Base-by-base conservation (phyloP, 2,113 vertebrate genomes). In the Hippocampus comes region DNA sequence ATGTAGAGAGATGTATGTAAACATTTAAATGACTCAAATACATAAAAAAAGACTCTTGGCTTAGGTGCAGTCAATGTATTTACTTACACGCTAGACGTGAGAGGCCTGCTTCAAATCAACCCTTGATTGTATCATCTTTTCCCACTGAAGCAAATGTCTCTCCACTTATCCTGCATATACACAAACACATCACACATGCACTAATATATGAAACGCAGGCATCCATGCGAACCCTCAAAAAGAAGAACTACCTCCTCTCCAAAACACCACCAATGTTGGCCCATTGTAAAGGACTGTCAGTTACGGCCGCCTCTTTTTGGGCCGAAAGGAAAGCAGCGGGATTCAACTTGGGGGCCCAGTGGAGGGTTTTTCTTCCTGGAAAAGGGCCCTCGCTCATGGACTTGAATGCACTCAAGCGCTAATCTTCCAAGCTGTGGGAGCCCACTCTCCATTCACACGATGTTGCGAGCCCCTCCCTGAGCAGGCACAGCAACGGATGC, bases 311-410 rank as follows among this genome's bases (percentile, higher is more conserved):
- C 82, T 86, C 93, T 85, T 86, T 79, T 82, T 92, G 83, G 91
- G 91, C 89, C 83, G 1, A 90, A 89, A 17, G 89, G 91, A 90
- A 94, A 92, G 89, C 91, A 94, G 88, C 79, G 79, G 89, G 91
- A 93, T 94, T 94, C 93, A 94, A 93, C 90, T 87, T 78, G 85
- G 91, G 51, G 87, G 89, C 91, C 88, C 92, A 92, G 91, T 89
- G 94, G 93, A 94, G 90, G 84, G 75, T 90, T 89, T 93, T 95
- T 95, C 93, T 96, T 94, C 72, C 75, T 84, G 87, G 89, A 93
- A 93, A 92, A 93, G 88, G 82, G 91, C 78, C 91, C 86, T 87
- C 1, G 85, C 78, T 90, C 78, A 87, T 91, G 89, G 91, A 84
- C 88, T 83, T 90, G 91, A 93, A 92, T 91, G 91, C 89, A 90